Evolutionary conservation across 2,888 invertebrate genomes (phyloP), one percentile per base, ranked within the genome.

Genomic region (Torymus aiolomorphi): DNA sequence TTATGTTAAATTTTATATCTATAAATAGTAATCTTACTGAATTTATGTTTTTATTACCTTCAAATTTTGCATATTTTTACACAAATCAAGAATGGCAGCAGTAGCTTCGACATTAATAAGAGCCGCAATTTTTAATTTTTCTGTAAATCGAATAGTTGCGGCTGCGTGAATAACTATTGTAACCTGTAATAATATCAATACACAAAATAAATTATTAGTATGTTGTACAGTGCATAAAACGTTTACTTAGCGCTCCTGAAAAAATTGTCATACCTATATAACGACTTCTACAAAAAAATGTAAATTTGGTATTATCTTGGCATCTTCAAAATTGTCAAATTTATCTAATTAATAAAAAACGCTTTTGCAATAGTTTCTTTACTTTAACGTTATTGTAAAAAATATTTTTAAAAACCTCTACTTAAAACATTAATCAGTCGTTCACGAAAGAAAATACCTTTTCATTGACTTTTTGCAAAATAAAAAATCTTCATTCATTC

Each of bases 101-200:
- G 94, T 93, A 62, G 94, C 94, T 54, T 93, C 89, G 8, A 95
- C 93, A 89, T 96, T 96, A 89, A 95, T 94, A 79, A 92, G 91
- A 31, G 94, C 91, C 0, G 95, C 94, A n/a, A 91, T 87, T 89
- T 92, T 92, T 20, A 96, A 89, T 67, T 92, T 92, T 87, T 95
- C 95, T 86, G 95, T 94, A 87, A 96, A 96, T 82, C 93, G 92
- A 24, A 96, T 94, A 0, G 95, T 95, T 0, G 95, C 96, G 2
- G 95, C 96, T 63, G 93, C 93, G 87, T 96, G 95, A 87, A 96
- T 93, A 18, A 96, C 93, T 66, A 95, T 86, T 1, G 88, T 84
- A 4, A 88, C 86, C 88, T 88, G 49, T 3, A 24, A 24, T 24
- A 24, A 24, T 24, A 24, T 24, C 3, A 24, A 24, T 3, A 24